These are phyloP conservation scores for Mystacides longicornis DNA, from an alignment of 2,888 invertebrate genomes.

Conservation along the genomic window DNA sequence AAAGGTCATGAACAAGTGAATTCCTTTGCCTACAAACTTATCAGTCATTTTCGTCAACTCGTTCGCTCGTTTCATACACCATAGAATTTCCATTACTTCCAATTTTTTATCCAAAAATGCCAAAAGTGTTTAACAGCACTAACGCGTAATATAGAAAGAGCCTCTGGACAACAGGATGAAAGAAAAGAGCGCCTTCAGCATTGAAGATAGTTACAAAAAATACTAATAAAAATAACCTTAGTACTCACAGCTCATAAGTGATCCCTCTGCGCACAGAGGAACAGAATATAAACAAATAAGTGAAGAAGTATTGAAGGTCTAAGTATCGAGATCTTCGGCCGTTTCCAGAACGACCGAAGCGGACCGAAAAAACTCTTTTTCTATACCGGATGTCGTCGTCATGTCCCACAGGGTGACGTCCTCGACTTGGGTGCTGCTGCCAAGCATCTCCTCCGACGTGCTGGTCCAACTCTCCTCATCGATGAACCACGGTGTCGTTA, in stretches of 20 bases:
- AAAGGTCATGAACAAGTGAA: too few species aligned
- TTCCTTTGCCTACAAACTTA: too few species aligned
- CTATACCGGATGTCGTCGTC: conserved; percentile 29
- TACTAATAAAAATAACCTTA: neutral
- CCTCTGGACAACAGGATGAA: neutral
- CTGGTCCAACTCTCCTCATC: conserved; percentile 45
- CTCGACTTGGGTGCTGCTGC: conserved; percentile 38
- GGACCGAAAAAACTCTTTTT: conserved; percentile 50
- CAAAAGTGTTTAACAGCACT: neutral
- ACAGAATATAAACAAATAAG: conserved; percentile 24
- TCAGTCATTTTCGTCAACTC: too few species aligned
- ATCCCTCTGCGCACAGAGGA: conserved; percentile 25
- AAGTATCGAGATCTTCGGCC: conserved; percentile 46
- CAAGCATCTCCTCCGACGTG: conserved; percentile 41
- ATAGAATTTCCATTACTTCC: neutral
- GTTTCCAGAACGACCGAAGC: conserved; percentile 48
- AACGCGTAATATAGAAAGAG: neutral
- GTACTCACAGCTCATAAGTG: neutral
- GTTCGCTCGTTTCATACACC: neutral
- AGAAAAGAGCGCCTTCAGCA: neutral
- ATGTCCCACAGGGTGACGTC: conserved; percentile 37
- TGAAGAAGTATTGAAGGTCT: conserved; percentile 33
- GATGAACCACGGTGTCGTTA: conserved; percentile 41
- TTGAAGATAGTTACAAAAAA: neutral
- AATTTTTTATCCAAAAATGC: neutral